Evolutionary conservation across 2,113 vertebrate genomes (phyloP), one percentile per base, ranked within the genome.

Genomic region (Stigmatopora argus): DNA sequence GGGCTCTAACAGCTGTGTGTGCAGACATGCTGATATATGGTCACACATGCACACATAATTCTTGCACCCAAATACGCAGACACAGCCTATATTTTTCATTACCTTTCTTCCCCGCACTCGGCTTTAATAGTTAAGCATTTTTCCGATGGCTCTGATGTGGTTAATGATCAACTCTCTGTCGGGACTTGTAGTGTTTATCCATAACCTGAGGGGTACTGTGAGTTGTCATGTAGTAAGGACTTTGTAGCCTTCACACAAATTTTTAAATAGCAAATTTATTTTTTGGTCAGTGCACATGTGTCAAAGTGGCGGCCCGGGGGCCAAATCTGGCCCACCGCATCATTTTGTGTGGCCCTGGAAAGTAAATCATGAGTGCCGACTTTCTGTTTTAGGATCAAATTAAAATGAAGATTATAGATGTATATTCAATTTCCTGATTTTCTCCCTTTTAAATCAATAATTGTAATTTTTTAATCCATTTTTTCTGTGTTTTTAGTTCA

Each of bases 81-180:
- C 47, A 63, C 46, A 31, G 17, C 56, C 46, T 55, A 49, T 26
- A 15, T 62, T 65, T 18, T 63, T 72, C 53, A 70, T 73, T 15
- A 59, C 66, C 58, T 9, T 51, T 69, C 74, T 62, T 1, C 7
- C 1, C 38, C 38, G 7, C 38, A 5, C 52, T 64, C 31, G 8
- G 51, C 61, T 57, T 23, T 23, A 56, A 56, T 38, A 1, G 21
- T 41, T 38, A 46, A 56, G 59, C 44, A 71, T 75, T 26, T 11
- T 31, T 6, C 18, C 58, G 57, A 59, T 41, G 53, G n/a, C 0
- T 0, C 84, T 86, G 73, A 74, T 83, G 64, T 8, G 56, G 79
- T 89, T 84, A 88, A 87, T 85, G 59, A 85, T 86, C 74, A 41
- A 78, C 70, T 41, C 65, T 17, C 6, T 11, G 71, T 78, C 66